These are phyloP conservation scores for Aelia acuminata DNA, from an alignment of 2,888 invertebrate species.

Conservation along the genomic window DNA sequence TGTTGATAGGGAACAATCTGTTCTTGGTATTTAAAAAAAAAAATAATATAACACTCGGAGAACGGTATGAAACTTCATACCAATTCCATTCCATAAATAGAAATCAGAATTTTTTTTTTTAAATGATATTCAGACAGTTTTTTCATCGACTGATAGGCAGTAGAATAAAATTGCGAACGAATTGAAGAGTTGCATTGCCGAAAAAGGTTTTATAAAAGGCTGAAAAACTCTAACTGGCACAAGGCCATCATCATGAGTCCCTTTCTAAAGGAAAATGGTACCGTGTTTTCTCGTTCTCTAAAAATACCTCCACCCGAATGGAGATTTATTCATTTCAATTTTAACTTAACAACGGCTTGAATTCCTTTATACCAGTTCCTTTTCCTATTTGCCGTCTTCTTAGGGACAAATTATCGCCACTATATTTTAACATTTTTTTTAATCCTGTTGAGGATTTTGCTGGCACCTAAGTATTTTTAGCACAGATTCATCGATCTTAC, in stretches of 20 bases:
- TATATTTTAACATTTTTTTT: conserved; percentile 10
- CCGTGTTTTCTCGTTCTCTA: conserved; percentile 20
- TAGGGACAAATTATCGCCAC: conserved; percentile 10
- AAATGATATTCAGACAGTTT: not conserved
- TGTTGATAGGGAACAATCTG: too few species aligned
- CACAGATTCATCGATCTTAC: not conserved
- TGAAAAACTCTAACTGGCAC: conserved; percentile 45
- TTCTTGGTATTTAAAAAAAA: too few species aligned
- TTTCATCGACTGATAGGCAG: not conserved
- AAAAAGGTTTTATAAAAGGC: conserved; percentile 46
- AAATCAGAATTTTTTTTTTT: not conserved
- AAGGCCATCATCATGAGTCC: conserved; percentile 37
- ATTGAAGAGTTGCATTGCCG: conserved; percentile 16
- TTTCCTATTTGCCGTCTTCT: not conserved
- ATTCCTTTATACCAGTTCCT: conserved; percentile 28
- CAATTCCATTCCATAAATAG: not conserved
- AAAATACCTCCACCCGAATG: not conserved
- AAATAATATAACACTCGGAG: too few species aligned
- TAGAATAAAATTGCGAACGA: not conserved
- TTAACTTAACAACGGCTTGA: conserved; percentile 33
- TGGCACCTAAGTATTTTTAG: not conserved
- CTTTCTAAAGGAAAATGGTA: conserved; percentile 46
- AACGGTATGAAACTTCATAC: not conserved
- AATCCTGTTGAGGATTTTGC: not conserved
- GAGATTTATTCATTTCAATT: conserved; percentile 36